Conservation (phyloP, 2,113 vertebrate genomes). For the Aegithalos caudatus region DNA sequence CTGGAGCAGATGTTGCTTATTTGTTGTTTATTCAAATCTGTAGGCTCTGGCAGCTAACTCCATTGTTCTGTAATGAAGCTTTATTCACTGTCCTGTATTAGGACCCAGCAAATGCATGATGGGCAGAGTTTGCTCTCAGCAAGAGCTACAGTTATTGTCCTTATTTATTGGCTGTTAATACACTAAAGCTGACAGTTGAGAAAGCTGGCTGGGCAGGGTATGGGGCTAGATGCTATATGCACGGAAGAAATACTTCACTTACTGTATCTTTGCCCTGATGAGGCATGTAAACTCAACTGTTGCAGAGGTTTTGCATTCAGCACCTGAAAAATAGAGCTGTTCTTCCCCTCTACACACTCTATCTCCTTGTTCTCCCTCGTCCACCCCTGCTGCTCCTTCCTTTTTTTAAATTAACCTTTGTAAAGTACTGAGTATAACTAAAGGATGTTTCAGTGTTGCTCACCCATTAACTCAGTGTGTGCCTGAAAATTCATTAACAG, state of each 20-base stretch:
- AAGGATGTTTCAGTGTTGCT: not conserved
- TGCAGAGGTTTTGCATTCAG: conserved; percentile 40
- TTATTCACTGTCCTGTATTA: conserved; percentile 79
- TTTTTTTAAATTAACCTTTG: conserved; percentile 34
- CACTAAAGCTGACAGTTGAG: conserved; percentile 49
- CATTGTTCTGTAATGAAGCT: conserved; percentile 85
- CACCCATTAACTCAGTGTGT: conserved; percentile 4
- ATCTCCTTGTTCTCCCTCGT: not conserved
- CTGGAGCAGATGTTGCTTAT: conserved; percentile 88
- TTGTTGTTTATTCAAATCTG: conserved; percentile 87
- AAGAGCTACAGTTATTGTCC: conserved; percentile 69
- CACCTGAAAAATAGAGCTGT: conserved; percentile 30
- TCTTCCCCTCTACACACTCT: not conserved
- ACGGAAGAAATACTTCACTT: conserved; percentile 34
- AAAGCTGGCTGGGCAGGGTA: conserved; percentile 37
- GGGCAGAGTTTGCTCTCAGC: conserved; percentile 69
- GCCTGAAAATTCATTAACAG: conserved; percentile 34
- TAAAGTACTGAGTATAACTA: conserved; percentile 7
- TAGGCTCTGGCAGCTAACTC: conserved; percentile 82
- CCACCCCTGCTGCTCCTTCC: not conserved
- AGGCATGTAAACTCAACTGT: conserved; percentile 21
- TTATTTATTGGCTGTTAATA: conserved; percentile 71
- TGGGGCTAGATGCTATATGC: not conserved
- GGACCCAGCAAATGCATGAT: conserved; percentile 72
- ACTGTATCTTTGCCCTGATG: not conserved